Evolutionary conservation across 1,140 invertebrate genomes (phyloP).

Genomic region (Drosophila tropicalis): DNA sequence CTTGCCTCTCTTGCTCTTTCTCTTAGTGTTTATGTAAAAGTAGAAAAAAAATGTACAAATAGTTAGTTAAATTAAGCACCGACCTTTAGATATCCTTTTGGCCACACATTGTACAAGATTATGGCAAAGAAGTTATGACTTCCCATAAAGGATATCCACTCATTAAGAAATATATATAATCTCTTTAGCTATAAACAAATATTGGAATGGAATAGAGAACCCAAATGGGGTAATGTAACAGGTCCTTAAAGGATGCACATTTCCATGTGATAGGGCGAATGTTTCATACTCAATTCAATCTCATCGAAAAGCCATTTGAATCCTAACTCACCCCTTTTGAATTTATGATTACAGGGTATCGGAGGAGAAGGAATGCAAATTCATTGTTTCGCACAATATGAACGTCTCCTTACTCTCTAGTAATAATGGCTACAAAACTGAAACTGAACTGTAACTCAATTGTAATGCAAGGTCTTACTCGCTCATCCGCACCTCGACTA

Average conservation of each 20-base stretch:
- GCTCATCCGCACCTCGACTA: conserved; percentile 42
- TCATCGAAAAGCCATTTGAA: no score
- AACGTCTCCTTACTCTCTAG: conserved; percentile 11
- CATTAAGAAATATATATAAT: no score
- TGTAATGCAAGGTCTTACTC: conserved; percentile 75
- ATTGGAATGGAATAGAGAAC: no score
- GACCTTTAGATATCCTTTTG: background rate
- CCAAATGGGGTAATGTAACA: no score
- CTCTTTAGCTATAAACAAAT: no score
- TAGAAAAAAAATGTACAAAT: conserved; percentile 28
- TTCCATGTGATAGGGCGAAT: no score
- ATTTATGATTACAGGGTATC: background rate
- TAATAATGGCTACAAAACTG: conserved; percentile 53
- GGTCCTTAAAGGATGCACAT: no score
- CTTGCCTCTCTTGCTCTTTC: conserved; percentile 1
- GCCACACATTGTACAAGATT: no score
- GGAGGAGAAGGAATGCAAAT: conserved; percentile 60
- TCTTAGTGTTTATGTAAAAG: conserved; percentile 54
- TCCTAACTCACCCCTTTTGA: no score
- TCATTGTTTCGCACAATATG: conserved; percentile 79
- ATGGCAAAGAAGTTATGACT: no score
- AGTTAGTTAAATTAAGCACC: background rate
- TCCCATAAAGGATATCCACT: no score
- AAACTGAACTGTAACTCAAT: conserved; percentile 77
- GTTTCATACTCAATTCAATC: no score